Conservation (phyloP, 1,140 invertebrate species). For the Lutraria rhynchaena region DNA sequence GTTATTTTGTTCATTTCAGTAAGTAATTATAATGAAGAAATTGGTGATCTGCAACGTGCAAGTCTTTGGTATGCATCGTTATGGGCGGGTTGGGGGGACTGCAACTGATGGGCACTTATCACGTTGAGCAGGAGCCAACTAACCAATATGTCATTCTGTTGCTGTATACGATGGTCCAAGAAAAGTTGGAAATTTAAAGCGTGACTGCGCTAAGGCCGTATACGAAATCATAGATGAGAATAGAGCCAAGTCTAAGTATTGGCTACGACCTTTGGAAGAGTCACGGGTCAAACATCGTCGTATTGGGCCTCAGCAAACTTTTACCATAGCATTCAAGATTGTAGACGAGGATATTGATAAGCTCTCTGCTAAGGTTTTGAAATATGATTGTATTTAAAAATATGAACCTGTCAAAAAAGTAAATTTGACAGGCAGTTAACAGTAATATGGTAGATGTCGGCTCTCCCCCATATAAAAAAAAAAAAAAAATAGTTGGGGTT, state of each 20-base stretch:
- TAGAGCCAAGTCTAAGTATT: constrained; percentile 33
- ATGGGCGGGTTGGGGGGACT: constrained; percentile 18
- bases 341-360: not conserved
- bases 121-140: constrained; percentile 21
- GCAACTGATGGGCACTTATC: constrained; percentile 5
- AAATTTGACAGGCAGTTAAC: too few relatives aligned
- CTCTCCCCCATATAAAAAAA: too few relatives aligned
- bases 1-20: constrained; percentile 28
- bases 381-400: too few relatives aligned
- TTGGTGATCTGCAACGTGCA: constrained; percentile 28
- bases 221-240: constrained; percentile 27
- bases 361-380: too few relatives aligned
- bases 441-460: too few relatives aligned
- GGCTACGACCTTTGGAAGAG: constrained; percentile 18
- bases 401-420: too few relatives aligned
- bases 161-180: constrained; percentile 38
- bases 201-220: constrained; percentile 34
- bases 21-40: constrained; percentile 49
- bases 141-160: constrained; percentile 22
- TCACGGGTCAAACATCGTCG: not conserved
- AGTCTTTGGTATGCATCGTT: constrained; percentile 41
- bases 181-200: constrained; percentile 37
- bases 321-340: constrained; percentile 25
- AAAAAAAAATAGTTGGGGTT: too few relatives aligned
- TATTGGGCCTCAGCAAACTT: constrained; percentile 25